Percentiles rank a stretch among this genome's conserved stretches.
These are phyloP conservation scores for Eugnorisma glareosa DNA, from an alignment of 2,888 invertebrate genomes.

Conservation along the genomic window DNA sequence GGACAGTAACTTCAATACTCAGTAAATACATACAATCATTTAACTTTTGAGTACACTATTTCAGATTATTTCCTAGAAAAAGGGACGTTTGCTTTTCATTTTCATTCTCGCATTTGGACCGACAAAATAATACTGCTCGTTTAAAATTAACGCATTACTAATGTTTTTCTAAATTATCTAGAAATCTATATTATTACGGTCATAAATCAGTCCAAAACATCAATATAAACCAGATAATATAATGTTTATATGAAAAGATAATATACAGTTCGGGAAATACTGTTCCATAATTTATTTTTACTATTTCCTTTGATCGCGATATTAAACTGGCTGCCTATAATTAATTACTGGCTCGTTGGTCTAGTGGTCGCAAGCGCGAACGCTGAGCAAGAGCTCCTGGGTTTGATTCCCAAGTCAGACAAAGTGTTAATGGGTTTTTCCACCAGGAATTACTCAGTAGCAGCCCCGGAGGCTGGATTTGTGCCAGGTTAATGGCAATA, in stretches of 20 bases:
- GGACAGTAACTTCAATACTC: too few species aligned
- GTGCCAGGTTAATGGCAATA: neutral
- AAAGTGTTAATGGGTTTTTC: neutral
- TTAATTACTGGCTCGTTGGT: neutral
- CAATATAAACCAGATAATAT: slow-evolving; percentile 16
- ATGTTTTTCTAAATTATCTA: neutral
- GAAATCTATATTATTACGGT: neutral
- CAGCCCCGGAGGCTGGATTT: neutral
- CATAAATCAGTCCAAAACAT: slow-evolving; percentile 27
- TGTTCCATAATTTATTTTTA: slow-evolving; percentile 16
- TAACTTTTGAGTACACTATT: neutral
- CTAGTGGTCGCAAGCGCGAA: too few species aligned
- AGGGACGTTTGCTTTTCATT: neutral
- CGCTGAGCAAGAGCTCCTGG: too few species aligned
- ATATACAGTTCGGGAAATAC: neutral
- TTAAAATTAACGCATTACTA: neutral
- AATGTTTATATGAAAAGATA: slow-evolving; percentile 29
- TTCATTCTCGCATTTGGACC: neutral
- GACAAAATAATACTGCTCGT: neutral
- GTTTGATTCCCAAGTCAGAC: neutral
- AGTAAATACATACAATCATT: too few species aligned
- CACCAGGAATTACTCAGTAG: neutral
- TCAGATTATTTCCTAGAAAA: neutral
- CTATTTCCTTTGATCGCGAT: slow-evolving; percentile 17
- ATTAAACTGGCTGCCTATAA: neutral